A percentile compares a stretch with the other conserved stretches of the same genome.
These are phyloP conservation scores for Baronia brevicornis DNA, from an alignment of 2,888 invertebrate species.

Conservation along the genomic window DNA sequence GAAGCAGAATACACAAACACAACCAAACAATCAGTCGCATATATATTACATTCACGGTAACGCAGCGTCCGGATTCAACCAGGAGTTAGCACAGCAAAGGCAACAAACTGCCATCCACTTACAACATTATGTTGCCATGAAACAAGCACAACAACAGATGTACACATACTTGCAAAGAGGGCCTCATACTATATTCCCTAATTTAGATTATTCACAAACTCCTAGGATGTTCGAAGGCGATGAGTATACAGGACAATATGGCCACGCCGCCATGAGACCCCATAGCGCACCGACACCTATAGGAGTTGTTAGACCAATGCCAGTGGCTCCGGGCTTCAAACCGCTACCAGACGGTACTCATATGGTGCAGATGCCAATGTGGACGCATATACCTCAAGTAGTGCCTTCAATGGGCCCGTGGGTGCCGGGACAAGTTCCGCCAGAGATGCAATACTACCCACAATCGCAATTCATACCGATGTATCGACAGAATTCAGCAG, in stretches of 20 bases:
- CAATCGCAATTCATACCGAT: conserved; percentile 62
- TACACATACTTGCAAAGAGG: conserved; percentile 59
- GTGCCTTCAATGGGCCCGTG: conserved; percentile 57
- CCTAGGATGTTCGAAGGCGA: conserved; percentile 55
- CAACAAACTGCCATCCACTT: conserved; percentile 68
- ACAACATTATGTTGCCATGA: conserved; percentile 72
- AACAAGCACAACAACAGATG: conserved; percentile 72
- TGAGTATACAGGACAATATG: conserved; percentile 49
- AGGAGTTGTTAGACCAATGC: conserved; percentile 51
- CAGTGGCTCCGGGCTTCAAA: conserved; percentile 43
- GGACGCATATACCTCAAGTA: conserved; percentile 57
- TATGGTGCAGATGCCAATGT: conserved; percentile 62
- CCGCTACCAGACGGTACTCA: conserved; percentile 48
- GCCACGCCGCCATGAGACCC: conserved; percentile 51
- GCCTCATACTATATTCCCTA: conserved; percentile 62
- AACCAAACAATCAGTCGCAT: conserved; percentile 43
- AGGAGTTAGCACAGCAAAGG: conserved; percentile 58
- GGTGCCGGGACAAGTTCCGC: conserved; percentile 49
- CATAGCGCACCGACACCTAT: conserved; percentile 59
- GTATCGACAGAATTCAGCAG: conserved; percentile 64
- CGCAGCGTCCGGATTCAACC: conserved; percentile 38
- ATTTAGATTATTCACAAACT: conserved; percentile 46
- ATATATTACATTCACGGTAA: conserved; percentile 68
- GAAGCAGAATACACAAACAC: conserved; percentile 32
- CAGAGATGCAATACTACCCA: conserved; percentile 65